Evolutionary conservation across 1,140 invertebrate species (phyloP).

Genomic region (Cheumatopsyche charites): DNA sequence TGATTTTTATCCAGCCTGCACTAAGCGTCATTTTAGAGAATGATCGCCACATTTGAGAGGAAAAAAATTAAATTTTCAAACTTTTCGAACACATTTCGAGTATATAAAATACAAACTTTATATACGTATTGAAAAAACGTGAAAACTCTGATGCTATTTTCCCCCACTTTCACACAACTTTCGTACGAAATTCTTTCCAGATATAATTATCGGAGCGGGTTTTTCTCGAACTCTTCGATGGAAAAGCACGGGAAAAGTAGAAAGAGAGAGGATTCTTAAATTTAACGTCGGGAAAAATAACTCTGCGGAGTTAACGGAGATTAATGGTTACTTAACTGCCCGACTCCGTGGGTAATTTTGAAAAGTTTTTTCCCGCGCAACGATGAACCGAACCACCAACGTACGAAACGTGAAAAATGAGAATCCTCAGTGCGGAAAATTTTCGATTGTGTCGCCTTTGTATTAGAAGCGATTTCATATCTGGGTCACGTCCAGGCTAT

Average conservation of each 20-base stretch:
- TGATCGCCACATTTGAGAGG: no score
- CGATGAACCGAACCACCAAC: no score
- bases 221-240: neutral
- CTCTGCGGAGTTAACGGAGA: constrained; percentile 33
- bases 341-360: constrained; percentile 28
- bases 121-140: no score
- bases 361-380: neutral
- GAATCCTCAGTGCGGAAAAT: neutral
- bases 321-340: constrained; percentile 35
- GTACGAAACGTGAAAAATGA: no score
- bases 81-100: no score
- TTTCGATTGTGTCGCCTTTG: neutral
- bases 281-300: constrained; percentile 35
- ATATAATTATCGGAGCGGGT: constrained; percentile 12
- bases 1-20: no score
- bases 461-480: no score
- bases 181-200: neutral
- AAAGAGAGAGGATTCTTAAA: constrained; percentile 19
- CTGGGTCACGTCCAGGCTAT: no score
- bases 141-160: neutral
- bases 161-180: neutral
- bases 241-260: neutral
- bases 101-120: no score
- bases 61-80: no score
- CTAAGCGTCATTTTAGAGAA: no score